Base-by-base conservation (phyloP, 2,113 vertebrate species). In the Leptodactylus fuscus region DNA sequence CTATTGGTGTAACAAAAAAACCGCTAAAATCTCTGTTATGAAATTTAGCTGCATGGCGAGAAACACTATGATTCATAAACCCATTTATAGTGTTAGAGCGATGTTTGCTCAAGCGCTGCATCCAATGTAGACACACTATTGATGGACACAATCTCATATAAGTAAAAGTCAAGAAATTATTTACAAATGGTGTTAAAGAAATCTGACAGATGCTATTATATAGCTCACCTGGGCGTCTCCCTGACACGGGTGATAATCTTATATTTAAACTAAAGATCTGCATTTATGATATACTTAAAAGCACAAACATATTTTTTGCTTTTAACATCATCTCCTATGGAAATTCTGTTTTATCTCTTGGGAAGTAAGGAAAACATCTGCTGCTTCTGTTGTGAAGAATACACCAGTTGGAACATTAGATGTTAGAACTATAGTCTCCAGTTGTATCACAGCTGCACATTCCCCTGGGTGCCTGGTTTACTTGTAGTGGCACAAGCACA, bases 381-480 rank as follows among this genome's bases (percentile, higher is more conserved):
- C 75, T 78, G 48, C 48, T 58, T 70, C 44, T 60, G 74, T 60
- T 79, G 60, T 22, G 48, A 65, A 85, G 83, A 79, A 67, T 22
- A 53, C 58, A 85, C 83, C 48, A 69, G 83, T 80, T 80, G 60
- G 44, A 85, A 41, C 62, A 78, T 74, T 51, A 65, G 58, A 38
- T 60, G 29, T 11, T 78, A 41, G 9, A 85, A 69, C 55, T 85
- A 65, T 85, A 48, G 53, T 41, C 55, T 85, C 73, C 82, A 85
- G 82, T 85, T 78, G 82, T 81, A 38, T 83, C 69, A 75, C 81
- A 85, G 75, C 58, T 85, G 75, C 48, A 77, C 34, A 4, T 70
- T 85, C 83, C 83, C 60, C 32, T 27, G 75, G 29, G 83, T 69
- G 46, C 62, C 38, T 46, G n/a, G 75, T 80, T 53, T 79, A 38